A percentile compares a stretch with the other conserved stretches of the same genome.
Evolutionary conservation across 2,113 vertebrate genomes (phyloP).

Genomic region (Tetrao urogallus): DNA sequence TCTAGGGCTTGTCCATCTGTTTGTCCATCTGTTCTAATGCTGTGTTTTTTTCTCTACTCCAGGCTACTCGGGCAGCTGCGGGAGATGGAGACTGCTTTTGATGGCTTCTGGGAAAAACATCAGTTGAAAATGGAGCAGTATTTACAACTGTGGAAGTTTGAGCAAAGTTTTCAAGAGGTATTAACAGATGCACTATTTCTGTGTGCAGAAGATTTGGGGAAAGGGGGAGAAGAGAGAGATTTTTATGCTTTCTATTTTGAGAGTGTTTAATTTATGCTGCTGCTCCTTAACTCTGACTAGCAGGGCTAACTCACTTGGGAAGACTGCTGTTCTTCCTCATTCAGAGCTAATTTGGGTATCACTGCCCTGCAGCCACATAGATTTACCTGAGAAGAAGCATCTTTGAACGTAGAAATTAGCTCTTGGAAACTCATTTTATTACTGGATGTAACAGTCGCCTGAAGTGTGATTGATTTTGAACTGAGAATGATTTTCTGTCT

Average conservation of each 20-base stretch:
- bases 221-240: neutral
- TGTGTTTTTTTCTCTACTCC: slow-evolving; percentile 35
- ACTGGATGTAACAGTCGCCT: neutral
- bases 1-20: neutral
- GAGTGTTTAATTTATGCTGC: neutral
- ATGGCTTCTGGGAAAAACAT: slow-evolving; percentile 98
- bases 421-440: neutral
- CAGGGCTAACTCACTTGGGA: neutral
- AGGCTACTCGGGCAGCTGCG: slow-evolving; percentile 92
- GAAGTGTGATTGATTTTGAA: neutral
- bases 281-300: neutral
- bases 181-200: neutral
- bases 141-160: slow-evolving; percentile 91
- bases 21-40: neutral
- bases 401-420: neutral
- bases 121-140: slow-evolving; percentile 96
- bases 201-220: neutral
- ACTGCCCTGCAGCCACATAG: neutral
- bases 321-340: neutral
- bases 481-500: slow-evolving; percentile 24
- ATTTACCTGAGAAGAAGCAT: neutral
- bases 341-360: slow-evolving; percentile 21
- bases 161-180: slow-evolving; percentile 94
- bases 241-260: neutral
- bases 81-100: slow-evolving; percentile 97